A percentile compares a stretch with the other conserved stretches of the same genome.
Conservation (phyloP, 2,797 vertebrate species). For the Oreochromis grahami region DNA sequence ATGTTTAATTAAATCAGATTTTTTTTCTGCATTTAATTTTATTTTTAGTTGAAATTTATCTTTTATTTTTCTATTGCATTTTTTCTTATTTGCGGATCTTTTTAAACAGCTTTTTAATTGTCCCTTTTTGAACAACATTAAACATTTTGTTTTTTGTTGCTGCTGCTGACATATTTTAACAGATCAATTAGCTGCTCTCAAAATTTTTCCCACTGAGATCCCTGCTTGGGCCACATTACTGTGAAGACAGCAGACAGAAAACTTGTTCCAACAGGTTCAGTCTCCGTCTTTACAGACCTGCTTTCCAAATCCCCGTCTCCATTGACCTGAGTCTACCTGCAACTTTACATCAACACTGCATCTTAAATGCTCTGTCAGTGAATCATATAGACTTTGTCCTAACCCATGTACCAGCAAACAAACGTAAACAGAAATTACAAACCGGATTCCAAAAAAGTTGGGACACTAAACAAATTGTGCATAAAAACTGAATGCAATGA, state of each 20-base stretch:
- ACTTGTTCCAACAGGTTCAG: neutral
- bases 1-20: neutral
- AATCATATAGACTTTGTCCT: neutral
- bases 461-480: too few relatives aligned
- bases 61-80: neutral
- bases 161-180: neutral
- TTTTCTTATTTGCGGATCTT: neutral
- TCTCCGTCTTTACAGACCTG: neutral
- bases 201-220: neutral
- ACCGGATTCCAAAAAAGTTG: too few relatives aligned
- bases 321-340: neutral
- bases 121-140: neutral
- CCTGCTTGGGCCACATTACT: neutral
- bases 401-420: neutral
- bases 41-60: neutral
- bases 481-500: too few relatives aligned
- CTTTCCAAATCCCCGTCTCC: rapidly evolving
- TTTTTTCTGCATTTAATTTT: neutral
- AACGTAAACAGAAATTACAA: neutral
- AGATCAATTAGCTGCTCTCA: neutral
- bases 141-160: neutral
- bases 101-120: neutral
- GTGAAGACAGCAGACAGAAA: neutral
- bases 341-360: neutral
- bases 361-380: neutral